Base-by-base conservation (phyloP, 2,113 vertebrate species). In the Pseudorasbora parva region DNA sequence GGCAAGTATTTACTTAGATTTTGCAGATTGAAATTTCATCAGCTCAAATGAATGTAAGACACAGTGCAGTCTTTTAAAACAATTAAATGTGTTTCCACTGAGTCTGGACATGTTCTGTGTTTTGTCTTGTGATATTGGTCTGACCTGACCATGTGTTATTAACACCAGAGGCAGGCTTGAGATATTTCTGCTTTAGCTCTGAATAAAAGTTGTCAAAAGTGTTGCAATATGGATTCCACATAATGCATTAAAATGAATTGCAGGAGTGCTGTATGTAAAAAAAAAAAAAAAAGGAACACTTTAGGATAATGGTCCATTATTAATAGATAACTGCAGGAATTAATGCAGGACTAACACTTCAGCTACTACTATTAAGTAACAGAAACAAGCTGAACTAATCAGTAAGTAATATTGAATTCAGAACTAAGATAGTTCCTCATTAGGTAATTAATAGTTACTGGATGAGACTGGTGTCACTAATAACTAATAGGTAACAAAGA, bases 51-150 rank as follows among this genome's bases (percentile, higher is more conserved):
- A 64, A 64, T 12, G 4, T 25, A 68, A 17, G 15, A 25, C 62
- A 14, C 27, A 5, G 15, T 68, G 43, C 37, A 43, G 66, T n/a
- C 33, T 43, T 23, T 56, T 17, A 21, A 33, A 76, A 54, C 49
- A 12, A 11, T 56, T 56, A 56, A 75, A 56, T 56, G 17, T 17
- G 49, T 75, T 75, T 33, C 17, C 25, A 33, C n/a, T 11, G 49
- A 37, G 27, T 71, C 21, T 71, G 19, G 37, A 14, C 45, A 77
- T 19, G 54, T 66, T 80, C 66, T 82, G 62, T 41, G 10, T 51
- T 73, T 82, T 89, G 69, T 88, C 85, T 82, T 43, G 60, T 80
- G 75, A 60, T 80, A 83, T 73, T 66, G 66, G 54, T 69, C 78
- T 37, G 66, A 68, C 69, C 78, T 45, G 66, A 68, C 62, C 64